Evolutionary conservation across 1,140 invertebrate species (phyloP), one percentile per base, ranked within the genome.

Genomic region (Drosophila jambulina): DNA sequence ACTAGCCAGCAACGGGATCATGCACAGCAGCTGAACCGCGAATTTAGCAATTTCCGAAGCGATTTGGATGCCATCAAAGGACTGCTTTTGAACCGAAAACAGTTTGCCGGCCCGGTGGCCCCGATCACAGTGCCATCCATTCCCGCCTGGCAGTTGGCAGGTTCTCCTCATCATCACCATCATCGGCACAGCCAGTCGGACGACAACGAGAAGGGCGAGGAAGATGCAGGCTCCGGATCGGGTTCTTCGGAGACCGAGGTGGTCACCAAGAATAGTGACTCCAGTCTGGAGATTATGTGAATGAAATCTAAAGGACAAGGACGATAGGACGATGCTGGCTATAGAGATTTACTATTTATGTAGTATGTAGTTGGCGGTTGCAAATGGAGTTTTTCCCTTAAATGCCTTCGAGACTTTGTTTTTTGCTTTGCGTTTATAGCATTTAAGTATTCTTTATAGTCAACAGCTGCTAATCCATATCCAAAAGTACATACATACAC

Each of bases 21-120:
- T 75, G 91, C 95, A 25, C 94, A 95, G 71, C 94, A 93, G 64
- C 80, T 95, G 36, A 91, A 93, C 92, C 60, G 95, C 21, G 94
- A 96, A 77, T 93, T 97, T 36, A 95, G 95, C 81, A 95, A 95
- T 67, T 93, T 97, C 65, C 96, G 96, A 87, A 94, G 95, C 49
- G 96, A 97, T 91, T 94, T 97, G 68, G 94, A 96, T 71, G 96
- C 96, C 77, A 94, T 97, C 38, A 97, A 97, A 92, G 96, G 96
- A 56, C 94, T 97, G 72, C 93, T 97, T 48, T 92, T 97, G 27
- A 96, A 96, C 84, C 95, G 96, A 77, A 96, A 96, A 92, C 96
- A 97, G 93, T 97, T 97, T 90, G 95, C 96, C 19, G 93, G 94
- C 0, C 93, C 94, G 7, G 71, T 91, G 19, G 69, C 79, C 5